These are phyloP conservation scores for Augiades crinisus DNA, from an alignment of 2,888 invertebrate species.

Conservation along the genomic window DNA sequence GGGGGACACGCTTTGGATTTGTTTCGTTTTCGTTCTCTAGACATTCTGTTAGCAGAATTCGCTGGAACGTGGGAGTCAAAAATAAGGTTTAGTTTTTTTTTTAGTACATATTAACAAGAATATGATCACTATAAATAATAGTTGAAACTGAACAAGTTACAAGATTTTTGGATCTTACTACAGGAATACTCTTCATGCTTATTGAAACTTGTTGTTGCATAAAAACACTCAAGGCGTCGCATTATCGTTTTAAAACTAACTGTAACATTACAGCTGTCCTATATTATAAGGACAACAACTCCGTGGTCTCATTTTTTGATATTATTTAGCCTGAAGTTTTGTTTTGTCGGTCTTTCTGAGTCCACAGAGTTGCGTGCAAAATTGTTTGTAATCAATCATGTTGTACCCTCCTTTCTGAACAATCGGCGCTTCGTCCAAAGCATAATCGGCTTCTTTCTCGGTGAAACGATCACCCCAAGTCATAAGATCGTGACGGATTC, in stretches of 20 bases:
- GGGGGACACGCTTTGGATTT: no score
- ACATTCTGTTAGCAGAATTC: no score
- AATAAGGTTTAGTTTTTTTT: no score
- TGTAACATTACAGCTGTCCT: no score
- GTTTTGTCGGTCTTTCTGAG: constrained; percentile 70
- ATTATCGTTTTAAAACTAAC: not conserved
- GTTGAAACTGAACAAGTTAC: no score
- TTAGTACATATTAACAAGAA: no score
- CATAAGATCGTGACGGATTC: constrained; percentile 84
- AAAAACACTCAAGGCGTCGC: not conserved
- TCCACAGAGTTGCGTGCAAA: constrained; percentile 82
- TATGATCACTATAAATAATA: no score
- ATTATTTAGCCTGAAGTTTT: constrained; percentile 22
- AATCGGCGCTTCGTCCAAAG: constrained; percentile 83
- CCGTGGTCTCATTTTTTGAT: not conserved
- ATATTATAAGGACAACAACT: not conserved
- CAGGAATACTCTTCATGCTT: no score
- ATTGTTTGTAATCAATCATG: constrained; percentile 84
- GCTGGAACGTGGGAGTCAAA: no score
- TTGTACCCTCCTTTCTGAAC: constrained; percentile 73
- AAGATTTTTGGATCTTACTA: no score
- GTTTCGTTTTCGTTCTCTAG: no score
- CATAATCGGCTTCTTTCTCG: constrained; percentile 82
- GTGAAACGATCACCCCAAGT: constrained; percentile 84
- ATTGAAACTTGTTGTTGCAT: no score